Percentiles rank a stretch among this genome's conserved stretches.
These are phyloP conservation scores for Heterohyrax brucei DNA, from an alignment of 2,797 vertebrate genomes.

Conservation along the genomic window DNA sequence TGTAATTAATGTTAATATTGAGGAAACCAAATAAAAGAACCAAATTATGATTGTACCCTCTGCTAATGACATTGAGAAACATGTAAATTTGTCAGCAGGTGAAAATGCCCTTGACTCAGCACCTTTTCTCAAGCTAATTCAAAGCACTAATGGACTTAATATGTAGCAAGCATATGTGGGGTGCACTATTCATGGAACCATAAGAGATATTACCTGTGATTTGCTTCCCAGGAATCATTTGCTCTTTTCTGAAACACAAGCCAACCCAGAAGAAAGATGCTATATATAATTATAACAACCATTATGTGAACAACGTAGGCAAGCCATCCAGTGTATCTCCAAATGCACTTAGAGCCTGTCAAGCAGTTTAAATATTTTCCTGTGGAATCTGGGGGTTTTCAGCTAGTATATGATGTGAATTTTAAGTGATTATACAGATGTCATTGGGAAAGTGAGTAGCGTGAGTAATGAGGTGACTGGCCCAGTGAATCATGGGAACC, in stretches of 20 bases:
- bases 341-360: slow-evolving; percentile 86
- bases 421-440: slow-evolving; percentile 90
- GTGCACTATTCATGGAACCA: slow-evolving; percentile 87
- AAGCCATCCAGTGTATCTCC: slow-evolving; percentile 83
- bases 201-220: slow-evolving; percentile 89
- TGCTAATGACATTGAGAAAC: slow-evolving; percentile 89
- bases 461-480: slow-evolving; percentile 90
- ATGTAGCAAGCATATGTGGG: slow-evolving; percentile 83
- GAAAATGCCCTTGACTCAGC: slow-evolving; percentile 91
- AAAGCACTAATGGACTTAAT: slow-evolving; percentile 89
- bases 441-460: slow-evolving; percentile 90
- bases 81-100: slow-evolving; percentile 91
- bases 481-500: slow-evolving; percentile 91
- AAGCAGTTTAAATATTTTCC: slow-evolving; percentile 90
- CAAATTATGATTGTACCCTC: slow-evolving; percentile 86
- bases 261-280: slow-evolving; percentile 84
- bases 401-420: slow-evolving; percentile 91
- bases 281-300: slow-evolving; percentile 88
- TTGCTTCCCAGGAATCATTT: slow-evolving; percentile 89
- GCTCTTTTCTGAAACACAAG: slow-evolving; percentile 87
- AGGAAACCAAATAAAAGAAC: slow-evolving; percentile 86
- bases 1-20: slow-evolving; percentile 85
- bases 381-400: slow-evolving; percentile 86
- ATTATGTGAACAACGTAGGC: slow-evolving; percentile 88
- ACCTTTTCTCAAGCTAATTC: slow-evolving; percentile 88